A percentile compares a stretch with the other conserved stretches of the same genome.
phyloP scores from a whole-genome alignment of 2,113 vertebrate species.

The Vireo altiloquus region DNA sequence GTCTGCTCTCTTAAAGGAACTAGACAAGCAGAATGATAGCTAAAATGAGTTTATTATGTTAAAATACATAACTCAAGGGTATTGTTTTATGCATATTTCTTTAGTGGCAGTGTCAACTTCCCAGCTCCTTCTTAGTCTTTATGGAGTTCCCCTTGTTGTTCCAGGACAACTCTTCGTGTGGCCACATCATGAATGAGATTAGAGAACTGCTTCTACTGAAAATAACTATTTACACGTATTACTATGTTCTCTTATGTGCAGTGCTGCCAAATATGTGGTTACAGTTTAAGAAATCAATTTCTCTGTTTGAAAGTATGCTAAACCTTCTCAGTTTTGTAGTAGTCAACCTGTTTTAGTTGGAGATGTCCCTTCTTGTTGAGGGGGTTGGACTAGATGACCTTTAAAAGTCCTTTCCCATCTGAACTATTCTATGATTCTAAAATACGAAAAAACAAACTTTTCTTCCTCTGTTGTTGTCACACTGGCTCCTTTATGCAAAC shows the following conservation, averaged over 20 bases:
- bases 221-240: not conserved
- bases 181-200: not conserved
- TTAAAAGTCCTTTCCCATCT: not conserved
- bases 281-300: not conserved
- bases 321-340: not conserved
- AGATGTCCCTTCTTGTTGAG: not conserved
- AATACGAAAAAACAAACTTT: fast-evolving
- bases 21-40: not conserved
- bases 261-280: not conserved
- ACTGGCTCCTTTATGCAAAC: not conserved
- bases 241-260: not conserved
- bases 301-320: not conserved
- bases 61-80: not conserved
- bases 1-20: not conserved
- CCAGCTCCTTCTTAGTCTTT: not conserved
- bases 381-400: not conserved
- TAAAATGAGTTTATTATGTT: not conserved
- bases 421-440: not conserved
- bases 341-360: not conserved
- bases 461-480: not conserved
- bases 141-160: not conserved
- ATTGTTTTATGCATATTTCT: not conserved
- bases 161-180: not conserved
- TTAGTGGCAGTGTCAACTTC: not conserved
- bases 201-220: not conserved